Percentiles rank a stretch among this genome's conserved stretches.
Evolutionary conservation across 2,113 vertebrate species (phyloP).

Genomic region (Atrichornis clamosus): DNA sequence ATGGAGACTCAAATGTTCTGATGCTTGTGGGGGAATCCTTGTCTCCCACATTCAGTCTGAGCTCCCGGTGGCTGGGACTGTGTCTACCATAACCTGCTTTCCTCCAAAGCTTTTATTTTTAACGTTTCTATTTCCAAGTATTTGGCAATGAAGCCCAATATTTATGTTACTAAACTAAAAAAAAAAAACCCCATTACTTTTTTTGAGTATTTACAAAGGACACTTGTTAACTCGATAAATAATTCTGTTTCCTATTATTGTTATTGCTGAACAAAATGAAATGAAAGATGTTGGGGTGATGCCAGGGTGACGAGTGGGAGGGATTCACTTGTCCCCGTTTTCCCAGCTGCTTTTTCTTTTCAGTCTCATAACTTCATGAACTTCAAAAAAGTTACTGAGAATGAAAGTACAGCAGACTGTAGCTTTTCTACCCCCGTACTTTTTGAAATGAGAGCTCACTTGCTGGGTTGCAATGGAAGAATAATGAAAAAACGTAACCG

Average conservation of each 20-base stretch:
- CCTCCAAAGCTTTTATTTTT: not conserved
- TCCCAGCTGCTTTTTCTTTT: not conserved
- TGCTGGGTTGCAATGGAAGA: not conserved
- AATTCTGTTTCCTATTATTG: slow-evolving; percentile 6
- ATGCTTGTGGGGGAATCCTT: not conserved
- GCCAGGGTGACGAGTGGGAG: not conserved
- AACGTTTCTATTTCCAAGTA: not conserved
- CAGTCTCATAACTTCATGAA: not conserved
- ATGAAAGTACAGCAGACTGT: not conserved
- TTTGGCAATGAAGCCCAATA: not conserved
- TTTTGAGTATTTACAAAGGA: not conserved
- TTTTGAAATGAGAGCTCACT: not conserved
- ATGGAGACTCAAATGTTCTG: rapidly evolving
- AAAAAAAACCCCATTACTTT: not conserved
- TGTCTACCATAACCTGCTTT: not conserved
- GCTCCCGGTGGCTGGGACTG: not conserved
- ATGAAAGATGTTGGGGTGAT: not conserved
- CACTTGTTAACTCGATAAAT: slow-evolving; percentile 1
- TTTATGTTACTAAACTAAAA: not conserved
- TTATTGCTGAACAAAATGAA: slow-evolving; percentile 34
- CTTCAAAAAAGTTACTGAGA: not conserved
- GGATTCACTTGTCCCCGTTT: not conserved
- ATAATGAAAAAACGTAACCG: not conserved
- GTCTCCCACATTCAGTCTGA: not conserved
- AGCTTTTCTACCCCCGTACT: not conserved